A percentile compares a stretch with the other conserved stretches of the same genome.
These are phyloP conservation scores for Cercopithecus mona DNA, from an alignment of 2,113 vertebrate species.

Conservation along the genomic window DNA sequence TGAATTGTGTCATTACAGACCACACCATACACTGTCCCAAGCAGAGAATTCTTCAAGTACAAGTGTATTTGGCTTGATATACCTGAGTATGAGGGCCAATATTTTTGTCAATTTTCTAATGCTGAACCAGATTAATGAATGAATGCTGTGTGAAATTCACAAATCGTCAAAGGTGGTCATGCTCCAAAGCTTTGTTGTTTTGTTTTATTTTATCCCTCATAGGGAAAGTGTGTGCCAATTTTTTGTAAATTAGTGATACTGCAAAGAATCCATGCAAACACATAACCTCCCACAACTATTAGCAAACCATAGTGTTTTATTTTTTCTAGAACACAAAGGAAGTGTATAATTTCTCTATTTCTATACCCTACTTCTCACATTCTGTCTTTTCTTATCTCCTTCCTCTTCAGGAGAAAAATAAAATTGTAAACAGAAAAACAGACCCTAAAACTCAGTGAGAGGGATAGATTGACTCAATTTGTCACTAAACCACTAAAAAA, in stretches of 20 bases:
- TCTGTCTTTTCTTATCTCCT: neutral
- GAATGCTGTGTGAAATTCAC: neutral
- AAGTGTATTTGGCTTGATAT: neutral
- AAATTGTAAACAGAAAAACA: neutral
- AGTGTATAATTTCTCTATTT: neutral
- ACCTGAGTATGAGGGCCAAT: neutral
- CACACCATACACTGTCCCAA: neutral
- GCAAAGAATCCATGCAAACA: neutral
- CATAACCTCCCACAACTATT: neutral
- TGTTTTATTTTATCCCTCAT: neutral
- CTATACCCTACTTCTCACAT: neutral
- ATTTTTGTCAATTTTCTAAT: neutral
- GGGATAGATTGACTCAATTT: neutral
- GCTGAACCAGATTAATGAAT: neutral
- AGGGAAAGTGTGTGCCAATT: neutral
- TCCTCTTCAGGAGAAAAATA: neutral
- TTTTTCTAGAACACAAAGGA: neutral
- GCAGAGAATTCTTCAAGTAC: neutral
- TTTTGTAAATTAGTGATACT: neutral
- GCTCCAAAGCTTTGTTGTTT: neutral
- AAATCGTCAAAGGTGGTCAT: neutral
- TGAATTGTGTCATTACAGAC: neutral
- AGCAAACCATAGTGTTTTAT: neutral
- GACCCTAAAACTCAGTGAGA: neutral
- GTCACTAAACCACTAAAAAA: neutral